Evolutionary conservation across 2,113 vertebrate species (phyloP).

Genomic region (Dryoscopus gambensis): DNA sequence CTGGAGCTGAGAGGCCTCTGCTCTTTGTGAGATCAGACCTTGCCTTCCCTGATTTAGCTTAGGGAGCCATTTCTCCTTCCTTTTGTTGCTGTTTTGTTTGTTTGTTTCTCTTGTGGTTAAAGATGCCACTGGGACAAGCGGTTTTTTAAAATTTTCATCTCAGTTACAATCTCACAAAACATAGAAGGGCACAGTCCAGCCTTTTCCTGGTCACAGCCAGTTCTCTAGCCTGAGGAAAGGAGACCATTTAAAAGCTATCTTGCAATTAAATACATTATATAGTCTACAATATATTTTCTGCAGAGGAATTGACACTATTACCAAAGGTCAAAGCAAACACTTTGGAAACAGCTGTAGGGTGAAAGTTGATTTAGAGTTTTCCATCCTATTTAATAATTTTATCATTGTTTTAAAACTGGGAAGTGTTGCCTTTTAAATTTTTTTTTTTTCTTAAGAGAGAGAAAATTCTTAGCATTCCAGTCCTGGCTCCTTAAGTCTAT

Average conservation of each 20-base stretch:
- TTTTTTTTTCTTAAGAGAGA: not conserved
- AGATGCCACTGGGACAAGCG: not conserved
- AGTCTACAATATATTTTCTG: slow-evolving; percentile 44
- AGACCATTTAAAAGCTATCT: slow-evolving; percentile 54
- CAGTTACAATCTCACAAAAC: not conserved
- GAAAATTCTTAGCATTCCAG: slow-evolving; percentile 77
- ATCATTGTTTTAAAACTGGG: slow-evolving; percentile 22
- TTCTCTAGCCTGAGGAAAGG: slow-evolving; percentile 29
- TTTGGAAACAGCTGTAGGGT: slow-evolving; percentile 4
- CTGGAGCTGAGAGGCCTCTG: not conserved
- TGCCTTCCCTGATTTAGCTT: not conserved
- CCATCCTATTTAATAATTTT: slow-evolving; percentile 15
- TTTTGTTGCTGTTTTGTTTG: not conserved
- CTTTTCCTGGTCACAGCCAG: not conserved
- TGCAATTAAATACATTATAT: slow-evolving; percentile 46
- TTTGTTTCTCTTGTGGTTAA: slow-evolving; percentile 27
- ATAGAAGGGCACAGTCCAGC: not conserved
- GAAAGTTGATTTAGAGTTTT: slow-evolving; percentile 20
- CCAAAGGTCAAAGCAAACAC: slow-evolving; percentile 35
- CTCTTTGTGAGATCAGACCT: not conserved
- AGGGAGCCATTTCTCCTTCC: not conserved
- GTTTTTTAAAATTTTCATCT: not conserved
- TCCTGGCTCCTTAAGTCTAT: slow-evolving; percentile 73
- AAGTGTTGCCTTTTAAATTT: not conserved
- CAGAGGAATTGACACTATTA: not conserved